Conservation (phyloP, 1,140 invertebrate species). For the Drosophila arawakana region DNA sequence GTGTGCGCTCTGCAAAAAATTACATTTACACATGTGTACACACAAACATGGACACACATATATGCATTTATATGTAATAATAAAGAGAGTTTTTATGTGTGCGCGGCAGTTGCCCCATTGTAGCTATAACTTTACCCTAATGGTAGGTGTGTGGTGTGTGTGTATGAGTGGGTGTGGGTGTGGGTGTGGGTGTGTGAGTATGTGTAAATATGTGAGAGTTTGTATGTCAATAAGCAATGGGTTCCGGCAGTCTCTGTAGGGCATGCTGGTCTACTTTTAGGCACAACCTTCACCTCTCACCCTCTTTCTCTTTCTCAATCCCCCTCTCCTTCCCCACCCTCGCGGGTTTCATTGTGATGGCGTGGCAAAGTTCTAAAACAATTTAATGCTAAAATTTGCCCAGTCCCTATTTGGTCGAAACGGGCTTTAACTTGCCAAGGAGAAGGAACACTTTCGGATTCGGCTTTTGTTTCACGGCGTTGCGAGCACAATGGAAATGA, state of each 20-base stretch:
- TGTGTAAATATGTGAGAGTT: not conserved
- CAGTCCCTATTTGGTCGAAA: constrained; percentile 5
- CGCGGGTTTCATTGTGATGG: constrained; percentile 9
- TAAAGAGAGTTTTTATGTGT: constrained; percentile 36
- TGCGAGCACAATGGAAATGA: constrained; percentile 59
- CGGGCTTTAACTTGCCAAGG: constrained; percentile 8
- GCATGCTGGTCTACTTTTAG: constrained; percentile 61
- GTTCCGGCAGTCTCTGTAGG: constrained; percentile 35
- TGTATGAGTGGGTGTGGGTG: constrained; percentile 34
- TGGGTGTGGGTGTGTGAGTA: not conserved
- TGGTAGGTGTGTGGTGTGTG: constrained; percentile 14
- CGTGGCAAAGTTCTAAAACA: constrained; percentile 66
- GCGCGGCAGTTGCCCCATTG: constrained; percentile 27
- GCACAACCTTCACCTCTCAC: constrained; percentile 26
- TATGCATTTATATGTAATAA: constrained; percentile 37
- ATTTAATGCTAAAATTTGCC: constrained; percentile 73
- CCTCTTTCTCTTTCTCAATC: not conserved
- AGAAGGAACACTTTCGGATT: constrained; percentile 28
- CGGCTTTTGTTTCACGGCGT: constrained; percentile 31
- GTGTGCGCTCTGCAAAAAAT: constrained; percentile 29
- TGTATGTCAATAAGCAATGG: constrained; percentile 31
- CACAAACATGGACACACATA: not conserved
- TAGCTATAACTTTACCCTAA: constrained; percentile 25
- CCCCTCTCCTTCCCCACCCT: not conserved
- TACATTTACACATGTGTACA: not conserved